Percentiles rank a stretch among this genome's conserved stretches.
phyloP scores from a whole-genome alignment of 2,888 invertebrate genomes.

The Troides oblongomaculatus region DNA sequence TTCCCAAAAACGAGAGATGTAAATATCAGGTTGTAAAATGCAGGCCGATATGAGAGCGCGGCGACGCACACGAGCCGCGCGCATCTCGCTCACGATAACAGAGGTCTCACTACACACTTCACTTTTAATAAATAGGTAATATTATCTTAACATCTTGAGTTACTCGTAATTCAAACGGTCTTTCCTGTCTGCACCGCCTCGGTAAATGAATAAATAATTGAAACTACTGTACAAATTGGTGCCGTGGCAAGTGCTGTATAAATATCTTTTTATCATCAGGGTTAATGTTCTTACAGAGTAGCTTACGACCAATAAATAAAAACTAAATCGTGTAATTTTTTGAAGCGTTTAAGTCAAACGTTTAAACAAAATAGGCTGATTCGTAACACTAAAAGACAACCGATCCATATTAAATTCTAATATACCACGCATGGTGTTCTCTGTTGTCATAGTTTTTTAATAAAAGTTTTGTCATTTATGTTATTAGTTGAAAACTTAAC shows the following conservation, averaged over 20 bases:
- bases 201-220: slow-evolving; percentile 36
- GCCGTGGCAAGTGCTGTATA: slow-evolving; percentile 29
- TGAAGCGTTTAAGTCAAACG: slow-evolving; percentile 13
- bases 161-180: slow-evolving; percentile 52
- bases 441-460: slow-evolving; percentile 8
- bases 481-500: neutral
- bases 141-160: slow-evolving; percentile 65
- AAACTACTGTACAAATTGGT: slow-evolving; percentile 32
- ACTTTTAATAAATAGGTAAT: slow-evolving; percentile 70
- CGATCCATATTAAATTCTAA: slow-evolving; percentile 31
- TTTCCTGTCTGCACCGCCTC: slow-evolving; percentile 32
- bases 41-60: slow-evolving; percentile 64
- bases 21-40: slow-evolving; percentile 68
- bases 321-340: slow-evolving; percentile 6
- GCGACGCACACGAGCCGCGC: slow-evolving; percentile 57
- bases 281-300: slow-evolving; percentile 29
- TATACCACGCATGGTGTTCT: slow-evolving; percentile 10
- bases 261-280: slow-evolving; percentile 33
- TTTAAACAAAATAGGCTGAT: slow-evolving; percentile 21
- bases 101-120: slow-evolving; percentile 61
- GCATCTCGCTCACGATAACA: slow-evolving; percentile 74
- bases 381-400: slow-evolving; percentile 35
- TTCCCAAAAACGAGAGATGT: slow-evolving; percentile 72
- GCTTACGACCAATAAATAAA: slow-evolving; percentile 8
- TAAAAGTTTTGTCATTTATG: slow-evolving; percentile 4